These are phyloP conservation scores for Chaetophractus vellerosus DNA, from an alignment of 2,797 vertebrate species.

Conservation along the genomic window DNA sequence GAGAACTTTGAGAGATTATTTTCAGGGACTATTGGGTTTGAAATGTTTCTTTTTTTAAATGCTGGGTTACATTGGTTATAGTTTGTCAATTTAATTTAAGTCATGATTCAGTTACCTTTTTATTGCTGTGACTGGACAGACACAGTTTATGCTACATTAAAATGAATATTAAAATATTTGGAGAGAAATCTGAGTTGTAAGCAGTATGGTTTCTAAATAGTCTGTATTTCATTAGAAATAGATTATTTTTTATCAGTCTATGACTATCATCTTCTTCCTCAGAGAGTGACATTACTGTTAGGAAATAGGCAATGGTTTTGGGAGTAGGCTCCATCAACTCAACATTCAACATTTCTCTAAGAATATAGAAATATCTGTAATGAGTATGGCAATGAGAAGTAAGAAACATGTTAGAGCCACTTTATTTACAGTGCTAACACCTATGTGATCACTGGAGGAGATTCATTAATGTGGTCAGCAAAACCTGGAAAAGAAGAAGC, in stretches of 20 bases:
- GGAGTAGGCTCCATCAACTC: background rate
- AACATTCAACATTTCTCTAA: slow-evolving; percentile 52
- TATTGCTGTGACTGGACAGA: background rate
- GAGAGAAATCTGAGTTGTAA: slow-evolving; percentile 19
- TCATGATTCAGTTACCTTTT: slow-evolving; percentile 34
- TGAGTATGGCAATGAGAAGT: slow-evolving; percentile 22
- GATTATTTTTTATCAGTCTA: background rate
- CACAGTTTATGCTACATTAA: slow-evolving; percentile 9
- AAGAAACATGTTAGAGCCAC: slow-evolving; percentile 15
- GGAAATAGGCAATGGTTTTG: background rate
- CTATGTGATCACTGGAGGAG: slow-evolving; percentile 30
- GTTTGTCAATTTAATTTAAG: background rate
- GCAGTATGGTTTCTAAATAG: background rate
- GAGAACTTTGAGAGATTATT: background rate
- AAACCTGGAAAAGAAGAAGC: slow-evolving; percentile 84
- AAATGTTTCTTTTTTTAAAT: background rate
- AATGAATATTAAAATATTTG: slow-evolving; percentile 26
- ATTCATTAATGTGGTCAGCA: slow-evolving; percentile 79
- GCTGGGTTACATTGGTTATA: background rate
- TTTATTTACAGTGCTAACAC: slow-evolving; percentile 56
- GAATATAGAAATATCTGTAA: background rate
- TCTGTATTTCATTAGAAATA: background rate
- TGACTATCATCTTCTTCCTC: background rate
- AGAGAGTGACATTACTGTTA: background rate
- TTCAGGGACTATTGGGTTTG: background rate